Base-by-base conservation (phyloP, 2,113 vertebrate species). In the Erythrolamprus reginae region DNA sequence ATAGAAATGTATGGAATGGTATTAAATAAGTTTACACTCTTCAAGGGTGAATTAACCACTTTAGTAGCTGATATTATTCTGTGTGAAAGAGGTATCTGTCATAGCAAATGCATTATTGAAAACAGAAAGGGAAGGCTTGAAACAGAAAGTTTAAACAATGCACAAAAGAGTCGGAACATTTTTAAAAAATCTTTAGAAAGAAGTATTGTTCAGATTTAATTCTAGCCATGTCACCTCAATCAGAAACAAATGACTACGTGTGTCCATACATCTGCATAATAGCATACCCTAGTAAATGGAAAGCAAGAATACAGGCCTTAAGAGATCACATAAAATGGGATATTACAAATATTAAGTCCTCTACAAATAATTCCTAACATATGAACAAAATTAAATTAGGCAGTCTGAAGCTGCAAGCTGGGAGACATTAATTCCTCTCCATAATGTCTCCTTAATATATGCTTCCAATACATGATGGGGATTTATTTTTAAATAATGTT, bases 11-110 rank as follows among this genome's bases (percentile, higher is more conserved):
- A 96, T 94, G 91, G 21, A 89, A 21, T 88, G 89, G 3, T 56
- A 90, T 95, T 94, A 95, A 96, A 96, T 96, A 95, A 52, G 88
- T 95, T 95, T 90, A 94, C 94, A 95, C 55, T 96, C 93, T 94
- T 96, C 95, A 96, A 96, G 94, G 92, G 93, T 95, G 92, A 95
- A 92, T 85, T 92, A 95, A 92, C 65, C 91, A 53, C 89, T 95
- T 90, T 26, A 92, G 84, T 82, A 93, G 82, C 83, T 94, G 92
- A 45, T 90, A 90, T 92, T 95, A 91, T 38, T 91, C 47, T 87
- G 53, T 93, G 47, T 82, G 94, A 77, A 70, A 90, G 9, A 38
- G 28, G 10, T 90, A 92, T 55, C 85, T 17, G 23, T n/a, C 93
- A 91, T 90, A 91, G 3, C 1, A 50, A 92, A 2, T 87, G 87